phyloP scores from a whole-genome alignment of 2,113 vertebrate genomes.

The Pongo abelii region DNA sequence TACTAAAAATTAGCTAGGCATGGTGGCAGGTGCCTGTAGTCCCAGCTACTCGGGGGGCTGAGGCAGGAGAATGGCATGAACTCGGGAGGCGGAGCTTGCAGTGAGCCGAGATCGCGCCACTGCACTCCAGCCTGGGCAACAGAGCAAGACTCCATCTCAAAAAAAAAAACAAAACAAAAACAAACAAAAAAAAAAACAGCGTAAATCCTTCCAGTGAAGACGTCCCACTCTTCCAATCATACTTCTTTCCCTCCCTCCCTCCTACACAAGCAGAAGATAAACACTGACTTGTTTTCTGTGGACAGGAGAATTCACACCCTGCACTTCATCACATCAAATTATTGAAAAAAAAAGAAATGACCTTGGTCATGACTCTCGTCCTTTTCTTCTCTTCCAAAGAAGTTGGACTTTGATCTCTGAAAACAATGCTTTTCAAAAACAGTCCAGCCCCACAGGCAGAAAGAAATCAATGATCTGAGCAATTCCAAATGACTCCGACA shows the following conservation, averaged over 20 bases:
- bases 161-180: no score
- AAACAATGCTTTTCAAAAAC: neutral
- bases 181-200: neutral
- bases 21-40: no score
- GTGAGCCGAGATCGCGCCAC: no score
- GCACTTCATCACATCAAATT: neutral
- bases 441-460: neutral
- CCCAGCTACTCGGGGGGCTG: no score
- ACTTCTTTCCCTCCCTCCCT: neutral
- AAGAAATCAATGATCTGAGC: neutral
- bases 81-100: no score
- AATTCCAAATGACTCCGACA: neutral
- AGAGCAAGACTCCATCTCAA: no score
- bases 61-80: no score
- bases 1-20: no score
- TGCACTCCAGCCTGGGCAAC: no score
- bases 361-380: neutral
- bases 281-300: neutral
- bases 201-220: neutral
- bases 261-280: neutral
- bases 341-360: neutral
- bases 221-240: neutral
- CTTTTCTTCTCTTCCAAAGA: neutral
- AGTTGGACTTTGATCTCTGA: neutral
- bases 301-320: neutral